Percentiles rank a stretch among this genome's conserved stretches.
Conservation (phyloP, 2,113 vertebrate species). For the Actinemys pallida region DNA sequence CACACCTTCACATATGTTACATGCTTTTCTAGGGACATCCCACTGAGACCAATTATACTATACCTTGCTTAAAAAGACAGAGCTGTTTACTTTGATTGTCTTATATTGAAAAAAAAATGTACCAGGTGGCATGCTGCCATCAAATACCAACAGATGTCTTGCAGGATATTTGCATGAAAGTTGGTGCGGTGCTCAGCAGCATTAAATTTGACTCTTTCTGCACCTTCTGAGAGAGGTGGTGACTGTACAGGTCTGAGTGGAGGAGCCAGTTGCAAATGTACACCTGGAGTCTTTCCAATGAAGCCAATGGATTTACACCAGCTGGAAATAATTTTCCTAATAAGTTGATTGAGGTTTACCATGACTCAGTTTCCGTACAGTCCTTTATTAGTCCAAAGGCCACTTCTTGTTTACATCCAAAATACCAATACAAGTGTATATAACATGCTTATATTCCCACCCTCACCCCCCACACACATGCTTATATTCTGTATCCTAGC, state of each 20-base stretch:
- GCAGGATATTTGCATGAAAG: not conserved
- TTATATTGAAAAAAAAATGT: not conserved
- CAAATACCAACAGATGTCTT: not conserved
- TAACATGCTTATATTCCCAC: too few relatives aligned
- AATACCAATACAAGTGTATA: too few relatives aligned
- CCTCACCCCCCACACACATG: too few relatives aligned
- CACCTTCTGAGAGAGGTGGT: not conserved
- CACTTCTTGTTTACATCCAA: too few relatives aligned
- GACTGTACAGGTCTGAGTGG: not conserved
- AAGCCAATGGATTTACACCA: not conserved
- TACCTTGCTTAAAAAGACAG: not conserved
- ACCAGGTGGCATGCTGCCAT: not conserved
- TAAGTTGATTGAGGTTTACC: too few relatives aligned
- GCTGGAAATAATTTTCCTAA: too few relatives aligned
- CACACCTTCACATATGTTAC: fast-evolving
- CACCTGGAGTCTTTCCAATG: not conserved
- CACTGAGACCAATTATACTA: not conserved
- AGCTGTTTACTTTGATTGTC: not conserved
- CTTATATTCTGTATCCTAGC: too few relatives aligned
- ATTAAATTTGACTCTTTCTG: not conserved
- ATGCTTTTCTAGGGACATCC: not conserved
- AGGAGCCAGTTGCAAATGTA: not conserved
- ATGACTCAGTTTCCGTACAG: too few relatives aligned
- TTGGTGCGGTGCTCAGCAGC: not conserved
- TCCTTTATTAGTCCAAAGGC: too few relatives aligned